phyloP scores from a whole-genome alignment of 2,113 vertebrate genomes.

The Bostrychus sinensis region DNA sequence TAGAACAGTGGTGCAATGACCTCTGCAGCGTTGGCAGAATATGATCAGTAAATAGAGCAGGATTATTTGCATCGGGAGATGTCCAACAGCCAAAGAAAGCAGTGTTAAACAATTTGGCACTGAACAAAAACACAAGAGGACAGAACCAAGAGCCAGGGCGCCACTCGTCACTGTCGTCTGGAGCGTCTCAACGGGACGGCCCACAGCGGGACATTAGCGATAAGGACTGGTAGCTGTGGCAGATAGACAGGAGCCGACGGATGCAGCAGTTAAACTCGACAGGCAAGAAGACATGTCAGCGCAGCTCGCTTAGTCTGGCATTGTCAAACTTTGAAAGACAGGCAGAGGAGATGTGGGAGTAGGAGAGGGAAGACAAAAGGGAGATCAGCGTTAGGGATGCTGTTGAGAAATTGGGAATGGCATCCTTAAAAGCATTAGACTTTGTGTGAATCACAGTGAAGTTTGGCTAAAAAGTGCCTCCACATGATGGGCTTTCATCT shows the following conservation, averaged over 20 bases:
- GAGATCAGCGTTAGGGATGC: conserved; percentile 7
- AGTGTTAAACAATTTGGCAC: conserved; percentile 11
- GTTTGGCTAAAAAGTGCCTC: neutral
- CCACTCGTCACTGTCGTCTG: conserved; percentile 46
- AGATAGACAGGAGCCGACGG: conserved; percentile 23
- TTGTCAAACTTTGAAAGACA: conserved; percentile 34
- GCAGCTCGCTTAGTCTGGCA: conserved; percentile 35
- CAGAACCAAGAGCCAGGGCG: conserved; percentile 31
- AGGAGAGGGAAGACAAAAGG: conserved; percentile 14
- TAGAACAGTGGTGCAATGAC: conserved; percentile 42
- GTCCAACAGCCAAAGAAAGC: too few species aligned
- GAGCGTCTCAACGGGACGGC: conserved; percentile 44
- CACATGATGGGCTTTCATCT: neutral
- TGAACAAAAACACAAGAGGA: conserved; percentile 6
- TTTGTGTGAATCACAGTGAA: neutral
- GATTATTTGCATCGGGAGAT: conserved; percentile 11
- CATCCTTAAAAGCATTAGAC: neutral
- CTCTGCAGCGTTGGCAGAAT: conserved; percentile 13
- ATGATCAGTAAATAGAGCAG: conserved; percentile 15
- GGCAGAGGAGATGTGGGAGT: conserved; percentile 22
- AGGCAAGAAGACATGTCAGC: conserved; percentile 27
- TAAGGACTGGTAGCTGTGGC: conserved; percentile 23
- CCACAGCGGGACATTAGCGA: conserved; percentile 51
- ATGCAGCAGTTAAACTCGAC: conserved; percentile 21
- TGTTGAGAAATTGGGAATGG: conserved; percentile 12